These are phyloP conservation scores for Engraulis encrasicolus DNA, from an alignment of 2,113 vertebrate species.

Conservation along the genomic window DNA sequence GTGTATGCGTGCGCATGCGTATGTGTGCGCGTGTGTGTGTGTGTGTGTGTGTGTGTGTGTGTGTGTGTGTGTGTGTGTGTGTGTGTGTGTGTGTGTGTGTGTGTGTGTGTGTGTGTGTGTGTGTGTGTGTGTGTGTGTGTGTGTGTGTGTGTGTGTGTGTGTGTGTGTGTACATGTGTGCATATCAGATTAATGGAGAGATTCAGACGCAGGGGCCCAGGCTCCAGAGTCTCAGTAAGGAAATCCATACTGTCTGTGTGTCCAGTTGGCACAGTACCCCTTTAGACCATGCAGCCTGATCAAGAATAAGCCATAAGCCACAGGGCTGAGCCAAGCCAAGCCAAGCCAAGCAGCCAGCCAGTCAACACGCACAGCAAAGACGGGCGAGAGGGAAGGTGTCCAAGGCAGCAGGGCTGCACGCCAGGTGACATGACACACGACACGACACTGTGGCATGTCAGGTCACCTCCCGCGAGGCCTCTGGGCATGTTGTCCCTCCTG, in stretches of 20 bases:
- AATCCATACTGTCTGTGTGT: too few relatives aligned
- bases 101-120: background rate
- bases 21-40: background rate
- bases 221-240: background rate
- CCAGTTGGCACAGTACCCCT: slow-evolving; percentile 1
- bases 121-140: background rate
- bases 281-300: slow-evolving; percentile 20
- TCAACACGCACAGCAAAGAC: too few relatives aligned
- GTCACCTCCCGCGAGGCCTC: too few relatives aligned
- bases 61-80: background rate
- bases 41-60: background rate
- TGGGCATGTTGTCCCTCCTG: too few relatives aligned
- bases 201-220: background rate
- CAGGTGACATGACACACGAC: too few relatives aligned
- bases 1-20: background rate
- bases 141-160: background rate
- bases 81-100: background rate
- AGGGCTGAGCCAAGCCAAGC: background rate
- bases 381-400: too few relatives aligned
- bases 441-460: too few relatives aligned
- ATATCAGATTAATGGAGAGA: too few relatives aligned
- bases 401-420: too few relatives aligned
- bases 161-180: background rate
- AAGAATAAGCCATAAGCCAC: slow-evolving; percentile 12
- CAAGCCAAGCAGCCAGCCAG: too few relatives aligned